Percentiles rank a stretch among this genome's conserved stretches.
These are phyloP conservation scores for Panagrolaimus sp. DNA, from an alignment of 1,140 invertebrate genomes.

Conservation along the genomic window DNA sequence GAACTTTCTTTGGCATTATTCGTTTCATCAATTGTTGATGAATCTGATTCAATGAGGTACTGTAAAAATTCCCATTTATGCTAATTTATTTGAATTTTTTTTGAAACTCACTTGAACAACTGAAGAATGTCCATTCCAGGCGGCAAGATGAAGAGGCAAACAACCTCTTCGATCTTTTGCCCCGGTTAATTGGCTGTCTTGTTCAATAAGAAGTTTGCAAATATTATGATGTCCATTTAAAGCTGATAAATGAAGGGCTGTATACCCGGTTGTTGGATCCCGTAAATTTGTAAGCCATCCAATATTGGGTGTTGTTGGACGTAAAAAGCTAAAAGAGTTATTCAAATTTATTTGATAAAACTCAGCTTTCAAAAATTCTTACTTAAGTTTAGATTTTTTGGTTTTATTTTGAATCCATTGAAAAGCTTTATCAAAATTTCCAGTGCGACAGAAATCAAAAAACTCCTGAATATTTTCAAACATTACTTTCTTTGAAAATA, in stretches of 20 bases:
- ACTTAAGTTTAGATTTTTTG: conserved; percentile 33
- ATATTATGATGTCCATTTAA: conserved; percentile 85
- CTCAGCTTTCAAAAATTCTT: conserved; percentile 16
- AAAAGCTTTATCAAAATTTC: conserved; percentile 29
- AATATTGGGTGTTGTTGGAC: conserved; percentile 25
- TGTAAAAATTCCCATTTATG: conserved; percentile 63
- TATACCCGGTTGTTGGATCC: conserved; percentile 72
- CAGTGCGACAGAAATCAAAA: conserved; percentile 32
- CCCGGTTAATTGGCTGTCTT: conserved; percentile 77
- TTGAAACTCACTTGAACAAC: conserved; percentile 88
- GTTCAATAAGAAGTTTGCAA: conserved; percentile 65
- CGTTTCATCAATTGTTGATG: conserved; percentile 63
- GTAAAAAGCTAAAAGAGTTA: conserved; percentile 38
- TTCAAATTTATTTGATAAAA: conserved; percentile 6
- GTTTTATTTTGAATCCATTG: conserved; percentile 25
- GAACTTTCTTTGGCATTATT: conserved; percentile 87
- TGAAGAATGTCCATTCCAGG: conserved; percentile 84
- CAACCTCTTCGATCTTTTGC: conserved; percentile 82
- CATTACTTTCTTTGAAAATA: background rate
- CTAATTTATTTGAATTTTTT: conserved; percentile 75
- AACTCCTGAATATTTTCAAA: conserved; percentile 24
- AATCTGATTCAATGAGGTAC: conserved; percentile 40
- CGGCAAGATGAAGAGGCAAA: conserved; percentile 84
- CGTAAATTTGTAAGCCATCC: conserved; percentile 43
- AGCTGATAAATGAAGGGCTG: conserved; percentile 85